A percentile compares a stretch with the other conserved stretches of the same genome.
phyloP scores from a whole-genome alignment of 2,113 vertebrate genomes.

The Xiphophorus couchianus region DNA sequence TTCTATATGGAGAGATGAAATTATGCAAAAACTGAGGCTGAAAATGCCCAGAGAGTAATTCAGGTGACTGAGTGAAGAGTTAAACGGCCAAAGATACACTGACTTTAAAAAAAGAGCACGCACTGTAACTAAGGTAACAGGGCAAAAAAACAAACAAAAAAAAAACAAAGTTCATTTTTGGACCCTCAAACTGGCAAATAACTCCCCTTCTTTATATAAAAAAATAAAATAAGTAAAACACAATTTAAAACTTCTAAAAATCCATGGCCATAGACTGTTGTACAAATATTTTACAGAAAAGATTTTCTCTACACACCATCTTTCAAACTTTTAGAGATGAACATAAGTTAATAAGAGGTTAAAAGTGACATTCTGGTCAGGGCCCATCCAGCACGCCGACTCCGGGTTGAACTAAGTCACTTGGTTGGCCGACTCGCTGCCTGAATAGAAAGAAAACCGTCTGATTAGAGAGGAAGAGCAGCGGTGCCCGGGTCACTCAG shows the following conservation, averaged over 20 bases:
- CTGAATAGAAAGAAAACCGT: conserved; percentile 25
- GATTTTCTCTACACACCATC: conserved; percentile 78
- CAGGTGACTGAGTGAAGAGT: conserved; percentile 14
- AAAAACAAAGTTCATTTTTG: conserved; percentile 46
- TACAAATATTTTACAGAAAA: conserved; percentile 89
- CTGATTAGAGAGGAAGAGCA: conserved; percentile 16
- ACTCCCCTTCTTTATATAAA: conserved; percentile 79
- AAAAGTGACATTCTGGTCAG: conserved; percentile 76
- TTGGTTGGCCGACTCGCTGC: conserved; percentile 35
- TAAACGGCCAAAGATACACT: conserved; percentile 55
- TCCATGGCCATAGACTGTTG: conserved; percentile 87
- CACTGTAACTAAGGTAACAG: conserved; percentile 78
- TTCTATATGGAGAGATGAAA: conserved; percentile 53
- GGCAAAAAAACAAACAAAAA: conserved; percentile 62
- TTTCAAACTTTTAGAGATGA: conserved; percentile 88
- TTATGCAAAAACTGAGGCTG: conserved; percentile 17
- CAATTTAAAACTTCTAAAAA: conserved; percentile 71
- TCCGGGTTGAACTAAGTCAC: conserved; percentile 60
- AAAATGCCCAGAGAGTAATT: conserved; percentile 31
- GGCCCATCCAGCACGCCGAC: conserved; percentile 73
- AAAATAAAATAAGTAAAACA: conserved; percentile 82
- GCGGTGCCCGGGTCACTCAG: not conserved
- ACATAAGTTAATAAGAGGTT: conserved; percentile 82
- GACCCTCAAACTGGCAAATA: conserved; percentile 30
- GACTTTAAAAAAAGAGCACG: conserved; percentile 69